Evolutionary conservation across 2,797 vertebrate genomes (phyloP), one percentile per base, ranked within the genome.

Genomic region (Atherinosoma microstoma): DNA sequence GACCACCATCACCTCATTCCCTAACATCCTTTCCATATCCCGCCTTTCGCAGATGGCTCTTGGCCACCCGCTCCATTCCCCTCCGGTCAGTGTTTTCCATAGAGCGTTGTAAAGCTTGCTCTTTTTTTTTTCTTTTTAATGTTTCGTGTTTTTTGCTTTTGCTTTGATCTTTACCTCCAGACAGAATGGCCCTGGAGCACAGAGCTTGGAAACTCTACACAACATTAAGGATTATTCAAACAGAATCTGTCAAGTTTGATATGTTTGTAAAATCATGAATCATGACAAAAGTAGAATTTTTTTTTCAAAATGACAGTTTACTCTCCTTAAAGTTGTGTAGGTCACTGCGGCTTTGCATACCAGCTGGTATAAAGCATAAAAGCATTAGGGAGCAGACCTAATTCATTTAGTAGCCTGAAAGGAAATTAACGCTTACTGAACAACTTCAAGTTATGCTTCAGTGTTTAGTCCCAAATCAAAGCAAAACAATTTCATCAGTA

Each of bases 181-280:
- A 94, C 93, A 94, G 93, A 95, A 93, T 93, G 92, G 92, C 92
- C 87, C 84, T 94, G 88, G 84, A 92, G 91, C 92, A 93, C 92
- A 91, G 85, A 90, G 86, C 85, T 85, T 75, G 61, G 51, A 84
- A 77, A 74, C 45, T 62, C 76, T 79, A 77, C 81, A 86, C 89
- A 88, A 82, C 72, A 15, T 79, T 83, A 79, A 85, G 79, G 82
- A 79, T 12, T 38, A 59, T 75, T 40, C 24, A 70, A 45, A 6
- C 2, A 58, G 4, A 70, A 53, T 59, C 6, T 42, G 2, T 32
- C 5, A 67, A 59, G 38, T 27, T 57, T 2, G 56, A 27, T 2
- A 2, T 38, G 8, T 63, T 34, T 49, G 2, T 32, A 22, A 59
- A n/a, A 54, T 57, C 18, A 10, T 15, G 22, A n/a, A 54, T 57